Evolutionary conservation across 2,888 invertebrate species (phyloP), one percentile per base, ranked within the genome.

Genomic region (Cheilosia soror): DNA sequence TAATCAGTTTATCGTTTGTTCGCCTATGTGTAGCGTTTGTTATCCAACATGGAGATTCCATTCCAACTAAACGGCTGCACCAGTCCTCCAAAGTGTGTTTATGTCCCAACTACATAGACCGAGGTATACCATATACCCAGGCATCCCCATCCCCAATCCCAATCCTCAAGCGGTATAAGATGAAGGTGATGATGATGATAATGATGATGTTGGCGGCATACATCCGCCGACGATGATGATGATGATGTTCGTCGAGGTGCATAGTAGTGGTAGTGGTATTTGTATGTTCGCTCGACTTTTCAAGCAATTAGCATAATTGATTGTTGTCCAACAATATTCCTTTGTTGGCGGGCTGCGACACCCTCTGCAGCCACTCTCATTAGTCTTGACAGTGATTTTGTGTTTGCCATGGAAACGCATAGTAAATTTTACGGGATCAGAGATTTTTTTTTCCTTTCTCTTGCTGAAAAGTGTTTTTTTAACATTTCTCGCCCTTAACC

Each of bases 251-350:
- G 51, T 49, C 20, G 37, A 29, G 33, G 11, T 51, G 20, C 31
- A 31, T 33, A 13, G 55, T 81, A 9, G 29, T 69, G 20, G 47
- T 71, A 63, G 37, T 76, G 25, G 49, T 49, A 42, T 63, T 73
- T 73, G 37, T 73, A 51, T 68, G 57, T 85, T 63, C 57, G 57
- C 31, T 51, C 57, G 76, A 77, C 66, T 80, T 77, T 85, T 69
- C 85, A 53, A 85, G 86, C 88, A 89, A 89, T 89, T 89, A 89
- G 87, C 89, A 89, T 89, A 89, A 89, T 89, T 89, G 88, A 89
- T 89, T 89, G 88, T 88, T 77, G 82, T 75, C 68, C 87, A 82
- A 87, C 83, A 86, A 86, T 78, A 87, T 81, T 85, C 63, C 62
- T 80, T 69, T 86, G 73, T 73, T 66, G 60, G 78, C 69, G 73